Percentiles rank a stretch among this genome's conserved stretches.
These are phyloP conservation scores for Gobio gobio DNA, from an alignment of 2,113 vertebrate species.

Conservation along the genomic window DNA sequence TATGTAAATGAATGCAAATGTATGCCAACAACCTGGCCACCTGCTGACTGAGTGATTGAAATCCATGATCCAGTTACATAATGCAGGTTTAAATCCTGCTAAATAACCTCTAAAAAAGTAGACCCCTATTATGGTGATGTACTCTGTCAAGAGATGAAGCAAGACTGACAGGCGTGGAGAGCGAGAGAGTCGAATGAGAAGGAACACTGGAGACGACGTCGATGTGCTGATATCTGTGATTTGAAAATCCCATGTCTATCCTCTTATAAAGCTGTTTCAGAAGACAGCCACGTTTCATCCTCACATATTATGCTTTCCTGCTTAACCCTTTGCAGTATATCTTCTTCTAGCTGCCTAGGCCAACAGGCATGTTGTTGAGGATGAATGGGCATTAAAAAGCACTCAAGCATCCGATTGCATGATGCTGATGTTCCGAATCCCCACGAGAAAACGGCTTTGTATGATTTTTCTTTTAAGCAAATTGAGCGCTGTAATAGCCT, in stretches of 20 bases:
- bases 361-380: neutral
- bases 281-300: neutral
- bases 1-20: slow-evolving; percentile 55
- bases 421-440: neutral
- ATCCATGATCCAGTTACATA: slow-evolving; percentile 10
- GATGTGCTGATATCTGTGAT: slow-evolving; percentile 14
- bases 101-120: neutral
- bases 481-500: neutral
- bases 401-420: neutral
- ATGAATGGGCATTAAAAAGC: neutral
- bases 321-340: neutral
- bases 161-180: slow-evolving; percentile 7
- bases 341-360: neutral
- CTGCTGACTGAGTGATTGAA: slow-evolving; percentile 50
- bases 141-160: slow-evolving; percentile 16
- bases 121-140: neutral
- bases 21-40: slow-evolving; percentile 32
- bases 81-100: slow-evolving; percentile 26
- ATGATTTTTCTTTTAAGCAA: slow-evolving; percentile 8
- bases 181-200: neutral
- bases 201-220: neutral
- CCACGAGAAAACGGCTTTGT: neutral
- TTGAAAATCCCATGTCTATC: slow-evolving; percentile 36
- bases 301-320: neutral
- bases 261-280: slow-evolving; percentile 17